These are phyloP conservation scores for Mimumesa dahlbomi DNA, from an alignment of 2,888 invertebrate species.

Conservation along the genomic window DNA sequence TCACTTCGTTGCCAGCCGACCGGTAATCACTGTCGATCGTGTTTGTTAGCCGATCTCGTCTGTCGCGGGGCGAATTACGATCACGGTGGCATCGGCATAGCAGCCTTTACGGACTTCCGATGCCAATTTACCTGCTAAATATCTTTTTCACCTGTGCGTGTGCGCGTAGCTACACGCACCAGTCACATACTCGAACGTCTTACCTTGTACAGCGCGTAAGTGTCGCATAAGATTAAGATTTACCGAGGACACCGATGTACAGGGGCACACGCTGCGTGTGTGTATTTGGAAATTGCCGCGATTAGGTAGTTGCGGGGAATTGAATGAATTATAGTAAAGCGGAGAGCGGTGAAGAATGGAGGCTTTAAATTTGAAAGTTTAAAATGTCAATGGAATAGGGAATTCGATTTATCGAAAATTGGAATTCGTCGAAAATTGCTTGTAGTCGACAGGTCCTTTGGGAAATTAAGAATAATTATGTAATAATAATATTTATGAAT, in stretches of 20 bases:
- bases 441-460: too few relatives aligned
- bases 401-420: too few relatives aligned
- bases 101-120: conserved; percentile 14
- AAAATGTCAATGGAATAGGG: too few relatives aligned
- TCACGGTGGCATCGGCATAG: conserved; percentile 35
- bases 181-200: conserved; percentile 3
- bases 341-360: too few relatives aligned
- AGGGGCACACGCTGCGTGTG: background rate
- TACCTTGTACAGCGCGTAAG: background rate
- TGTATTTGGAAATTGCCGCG: background rate
- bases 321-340: background rate
- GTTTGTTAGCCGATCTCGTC: conserved; percentile 59
- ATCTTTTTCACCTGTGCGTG: background rate
- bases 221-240: conserved; percentile 22
- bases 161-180: conserved; percentile 5
- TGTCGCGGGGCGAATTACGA: conserved; percentile 53
- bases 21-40: conserved; percentile 62
- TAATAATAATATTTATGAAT: too few relatives aligned
- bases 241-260: conserved; percentile 3
- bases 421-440: too few relatives aligned
- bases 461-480: too few relatives aligned
- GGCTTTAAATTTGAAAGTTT: too few relatives aligned
- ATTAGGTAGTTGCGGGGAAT: background rate
- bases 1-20: conserved; percentile 30
- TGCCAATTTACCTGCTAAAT: conserved; percentile 22